phyloP scores from a whole-genome alignment of 1,140 invertebrate genomes.

The Neomicropteryx cornuta region DNA sequence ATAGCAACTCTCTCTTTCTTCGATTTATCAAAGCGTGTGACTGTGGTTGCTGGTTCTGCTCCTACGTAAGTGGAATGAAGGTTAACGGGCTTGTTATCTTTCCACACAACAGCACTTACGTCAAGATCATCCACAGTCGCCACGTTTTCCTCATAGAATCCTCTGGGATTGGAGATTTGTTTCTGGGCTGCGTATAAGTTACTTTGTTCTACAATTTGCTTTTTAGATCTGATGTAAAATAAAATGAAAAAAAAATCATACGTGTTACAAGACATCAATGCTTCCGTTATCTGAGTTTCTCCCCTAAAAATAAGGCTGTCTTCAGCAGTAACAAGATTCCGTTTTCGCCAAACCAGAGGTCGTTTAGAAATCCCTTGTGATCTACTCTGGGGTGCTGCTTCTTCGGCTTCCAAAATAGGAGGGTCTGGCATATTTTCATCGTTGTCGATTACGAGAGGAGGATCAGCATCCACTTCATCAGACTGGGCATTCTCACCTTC shows the following conservation, averaged over 20 bases:
- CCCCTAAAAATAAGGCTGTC: constrained; percentile 14
- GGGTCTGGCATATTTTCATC: constrained; percentile 21
- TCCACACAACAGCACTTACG: constrained; percentile 7
- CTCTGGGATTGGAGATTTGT: constrained; percentile 1
- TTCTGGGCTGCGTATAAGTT: constrained; percentile 5
- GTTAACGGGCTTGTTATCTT: constrained; percentile 20
- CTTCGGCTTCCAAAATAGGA: constrained; percentile 16
- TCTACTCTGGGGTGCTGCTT: constrained; percentile 17
- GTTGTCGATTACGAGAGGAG: constrained; percentile 19
- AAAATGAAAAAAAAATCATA: constrained; percentile 6
- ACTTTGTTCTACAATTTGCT: constrained; percentile 6
- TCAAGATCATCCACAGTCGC: constrained; percentile 4
- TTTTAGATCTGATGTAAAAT: constrained; percentile 8
- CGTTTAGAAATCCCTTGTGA: constrained; percentile 18
- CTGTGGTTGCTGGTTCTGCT: constrained; percentile 5
- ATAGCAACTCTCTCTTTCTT: constrained; percentile 25
- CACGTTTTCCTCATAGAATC: constrained; percentile 1
- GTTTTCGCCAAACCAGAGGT: constrained; percentile 18
- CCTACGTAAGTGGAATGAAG: constrained; percentile 20
- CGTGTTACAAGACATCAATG: constrained; percentile 11
- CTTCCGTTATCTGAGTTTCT: constrained; percentile 13
- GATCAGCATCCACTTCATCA: constrained; percentile 19
- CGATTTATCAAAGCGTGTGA: constrained; percentile 12
- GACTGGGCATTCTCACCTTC: constrained; percentile 15
- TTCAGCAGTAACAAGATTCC: constrained; percentile 18